Percentiles rank a stretch among this genome's conserved stretches.
These are phyloP conservation scores for Phocoena phocoena DNA, from an alignment of 2,113 vertebrate species.

Conservation along the genomic window DNA sequence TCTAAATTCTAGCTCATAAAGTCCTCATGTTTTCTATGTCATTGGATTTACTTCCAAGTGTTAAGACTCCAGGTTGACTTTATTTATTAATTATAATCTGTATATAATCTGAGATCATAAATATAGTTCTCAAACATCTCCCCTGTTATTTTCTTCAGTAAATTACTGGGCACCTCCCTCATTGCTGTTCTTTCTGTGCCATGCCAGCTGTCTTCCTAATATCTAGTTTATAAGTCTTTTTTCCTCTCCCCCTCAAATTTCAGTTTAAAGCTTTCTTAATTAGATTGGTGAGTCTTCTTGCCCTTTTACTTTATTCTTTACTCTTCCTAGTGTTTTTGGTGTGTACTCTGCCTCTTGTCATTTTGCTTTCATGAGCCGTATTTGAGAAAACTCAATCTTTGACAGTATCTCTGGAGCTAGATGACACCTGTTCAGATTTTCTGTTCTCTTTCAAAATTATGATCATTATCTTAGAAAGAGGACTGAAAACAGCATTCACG, in stretches of 20 bases:
- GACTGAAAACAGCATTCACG: not conserved
- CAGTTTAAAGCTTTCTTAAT: conserved; percentile 39
- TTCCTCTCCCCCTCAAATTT: conserved; percentile 29
- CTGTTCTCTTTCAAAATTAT: conserved; percentile 45
- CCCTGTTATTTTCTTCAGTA: conserved; percentile 57
- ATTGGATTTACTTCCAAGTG: conserved; percentile 5
- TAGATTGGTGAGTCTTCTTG: not conserved
- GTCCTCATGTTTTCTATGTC: not conserved
- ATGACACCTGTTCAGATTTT: not conserved
- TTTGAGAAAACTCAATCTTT: conserved; percentile 15
- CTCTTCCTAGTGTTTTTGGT: not conserved
- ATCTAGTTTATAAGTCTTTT: conserved; percentile 11
- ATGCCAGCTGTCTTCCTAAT: not conserved
- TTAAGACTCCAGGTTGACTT: conserved; percentile 46
- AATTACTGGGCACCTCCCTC: conserved; percentile 35
- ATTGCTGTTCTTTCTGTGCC: not conserved
- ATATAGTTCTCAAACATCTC: conserved; percentile 38
- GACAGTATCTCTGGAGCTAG: not conserved
- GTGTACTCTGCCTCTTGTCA: not conserved
- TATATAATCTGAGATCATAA: conserved; percentile 55
- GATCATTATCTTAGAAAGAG: not conserved
- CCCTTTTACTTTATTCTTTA: not conserved
- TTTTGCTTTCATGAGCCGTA: conserved; percentile 1
- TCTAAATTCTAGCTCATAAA: conserved; percentile 20
- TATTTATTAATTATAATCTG: conserved; percentile 57